Evolutionary conservation across 2,113 vertebrate genomes (phyloP).

Genomic region (Ptychochromis oligacanthus): DNA sequence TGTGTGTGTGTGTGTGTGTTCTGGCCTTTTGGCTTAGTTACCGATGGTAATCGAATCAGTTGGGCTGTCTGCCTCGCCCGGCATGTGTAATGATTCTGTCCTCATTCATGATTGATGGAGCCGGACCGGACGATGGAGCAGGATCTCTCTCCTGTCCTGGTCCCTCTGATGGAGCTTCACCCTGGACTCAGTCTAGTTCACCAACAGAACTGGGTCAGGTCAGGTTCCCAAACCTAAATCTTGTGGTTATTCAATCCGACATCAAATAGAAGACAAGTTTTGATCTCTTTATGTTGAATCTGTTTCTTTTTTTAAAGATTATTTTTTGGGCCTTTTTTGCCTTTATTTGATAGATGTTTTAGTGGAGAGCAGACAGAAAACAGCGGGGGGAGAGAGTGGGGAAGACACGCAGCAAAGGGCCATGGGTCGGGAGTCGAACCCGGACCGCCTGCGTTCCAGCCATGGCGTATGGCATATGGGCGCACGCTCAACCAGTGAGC

Average conservation of each 20-base stretch:
- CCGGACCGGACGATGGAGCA: conserved; percentile 10
- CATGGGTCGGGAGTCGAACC: too few relatives aligned
- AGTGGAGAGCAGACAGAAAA: too few relatives aligned
- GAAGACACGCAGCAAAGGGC: too few relatives aligned
- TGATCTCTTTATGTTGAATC: too few relatives aligned
- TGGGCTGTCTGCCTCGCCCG: conserved; percentile 36
- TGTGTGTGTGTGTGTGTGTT: not conserved
- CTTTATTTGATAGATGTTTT: too few relatives aligned
- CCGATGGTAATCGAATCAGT: conserved; percentile 69
- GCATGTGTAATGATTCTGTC: conserved; percentile 70
- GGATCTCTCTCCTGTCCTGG: not conserved
- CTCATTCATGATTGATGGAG: conserved; percentile 71
- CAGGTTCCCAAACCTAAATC: not conserved
- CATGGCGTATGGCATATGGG: too few relatives aligned
- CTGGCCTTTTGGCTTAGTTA: conserved; percentile 66
- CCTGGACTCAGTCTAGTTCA: not conserved
- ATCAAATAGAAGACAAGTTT: too few relatives aligned
- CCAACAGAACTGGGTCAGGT: not conserved
- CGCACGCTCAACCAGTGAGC: too few relatives aligned
- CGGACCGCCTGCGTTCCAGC: too few relatives aligned
- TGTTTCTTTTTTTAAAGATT: too few relatives aligned
- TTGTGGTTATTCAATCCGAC: not conserved
- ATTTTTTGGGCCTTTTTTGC: too few relatives aligned
- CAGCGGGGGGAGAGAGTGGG: too few relatives aligned
- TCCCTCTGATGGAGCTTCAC: conserved; percentile 4